Conservation (phyloP, 37 sponge, comb jelly and placozoan genomes). For the Corticium candelabrum region DNA sequence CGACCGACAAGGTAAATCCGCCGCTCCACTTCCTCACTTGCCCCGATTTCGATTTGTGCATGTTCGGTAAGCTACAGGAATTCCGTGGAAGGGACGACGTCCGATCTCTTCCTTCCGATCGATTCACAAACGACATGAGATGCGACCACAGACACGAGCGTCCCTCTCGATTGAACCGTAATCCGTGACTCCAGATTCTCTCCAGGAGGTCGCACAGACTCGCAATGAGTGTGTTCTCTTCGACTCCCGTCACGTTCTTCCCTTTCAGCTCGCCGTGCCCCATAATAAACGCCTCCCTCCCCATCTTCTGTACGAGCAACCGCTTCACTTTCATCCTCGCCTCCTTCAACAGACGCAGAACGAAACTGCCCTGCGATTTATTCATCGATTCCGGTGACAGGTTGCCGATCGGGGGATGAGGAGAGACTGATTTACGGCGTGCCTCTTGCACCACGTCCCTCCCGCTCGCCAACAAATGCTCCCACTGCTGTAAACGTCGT, state of each 20-base stretch:
- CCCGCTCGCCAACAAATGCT: not conserved
- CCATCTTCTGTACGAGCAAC: slow-evolving; percentile 33
- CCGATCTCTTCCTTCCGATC: slow-evolving; percentile 29
- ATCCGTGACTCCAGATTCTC: slow-evolving; percentile 87
- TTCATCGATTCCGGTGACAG: not conserved
- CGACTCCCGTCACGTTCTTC: slow-evolving; percentile 12
- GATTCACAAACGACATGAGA: slow-evolving; percentile 56
- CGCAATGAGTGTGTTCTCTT: slow-evolving; percentile 93
- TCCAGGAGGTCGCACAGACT: slow-evolving; percentile 87
- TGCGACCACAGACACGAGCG: slow-evolving; percentile 67
- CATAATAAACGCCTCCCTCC: slow-evolving; percentile 17
- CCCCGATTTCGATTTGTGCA: not conserved
- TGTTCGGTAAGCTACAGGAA: too few relatives aligned
- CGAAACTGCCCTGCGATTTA: not conserved
- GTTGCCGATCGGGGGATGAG: too few relatives aligned
- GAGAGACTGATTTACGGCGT: not conserved
- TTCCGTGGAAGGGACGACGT: too few relatives aligned
- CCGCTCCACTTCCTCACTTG: not conserved
- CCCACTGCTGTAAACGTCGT: not conserved
- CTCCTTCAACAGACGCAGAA: slow-evolving; percentile 8
- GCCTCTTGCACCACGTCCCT: not conserved
- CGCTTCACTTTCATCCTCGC: slow-evolving; percentile 24
- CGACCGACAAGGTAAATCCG: not conserved
- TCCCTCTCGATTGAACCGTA: slow-evolving; percentile 12
- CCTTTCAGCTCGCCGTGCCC: slow-evolving; percentile 22